Evolutionary conservation across 2,113 vertebrate genomes (phyloP).

Genomic region (Nothobranchius kuhntae): DNA sequence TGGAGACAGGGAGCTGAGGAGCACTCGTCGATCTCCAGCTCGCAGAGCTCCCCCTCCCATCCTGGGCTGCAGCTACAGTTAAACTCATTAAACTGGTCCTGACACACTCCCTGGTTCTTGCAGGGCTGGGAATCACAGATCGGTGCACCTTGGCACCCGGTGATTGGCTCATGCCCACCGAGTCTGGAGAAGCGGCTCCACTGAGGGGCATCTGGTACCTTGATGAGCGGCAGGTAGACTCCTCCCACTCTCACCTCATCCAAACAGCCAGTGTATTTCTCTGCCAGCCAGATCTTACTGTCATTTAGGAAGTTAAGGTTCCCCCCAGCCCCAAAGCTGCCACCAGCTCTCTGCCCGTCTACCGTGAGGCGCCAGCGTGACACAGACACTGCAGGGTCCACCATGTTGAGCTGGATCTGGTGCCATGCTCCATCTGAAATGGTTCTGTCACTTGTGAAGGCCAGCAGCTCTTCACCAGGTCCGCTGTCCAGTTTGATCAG

Average conservation of each 20-base stretch:
- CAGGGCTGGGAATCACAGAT: slow-evolving; percentile 86
- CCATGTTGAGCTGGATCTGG: slow-evolving; percentile 78
- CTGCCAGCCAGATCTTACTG: slow-evolving; percentile 77
- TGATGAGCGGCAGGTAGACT: slow-evolving; percentile 83
- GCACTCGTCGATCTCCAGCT: slow-evolving; percentile 83
- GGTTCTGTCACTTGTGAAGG: slow-evolving; percentile 65
- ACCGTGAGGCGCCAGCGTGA: slow-evolving; percentile 84
- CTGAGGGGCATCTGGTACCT: slow-evolving; percentile 64
- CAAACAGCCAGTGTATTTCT: slow-evolving; percentile 91
- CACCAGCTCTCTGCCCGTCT: slow-evolving; percentile 68
- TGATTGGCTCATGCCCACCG: slow-evolving; percentile 20
- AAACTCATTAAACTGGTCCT: slow-evolving; percentile 87
- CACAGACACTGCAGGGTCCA: slow-evolving; percentile 42
- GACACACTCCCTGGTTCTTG: slow-evolving; percentile 81
- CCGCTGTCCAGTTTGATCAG: slow-evolving; percentile 80
- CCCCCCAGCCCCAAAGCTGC: slow-evolving; percentile 70
- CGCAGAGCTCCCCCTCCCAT: slow-evolving; percentile 85
- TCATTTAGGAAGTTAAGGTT: slow-evolving; percentile 85
- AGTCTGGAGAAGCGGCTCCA: slow-evolving; percentile 74
- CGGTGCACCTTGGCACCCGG: slow-evolving; percentile 82
- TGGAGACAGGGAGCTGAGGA: slow-evolving; percentile 80
- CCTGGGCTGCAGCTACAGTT: slow-evolving; percentile 83
- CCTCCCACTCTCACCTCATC: slow-evolving; percentile 86
- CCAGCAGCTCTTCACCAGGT: slow-evolving; percentile 73
- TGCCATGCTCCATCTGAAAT: slow-evolving; percentile 91